Conservation (phyloP, 2,888 invertebrate genomes). For the Conops quadrifasciatus region DNA sequence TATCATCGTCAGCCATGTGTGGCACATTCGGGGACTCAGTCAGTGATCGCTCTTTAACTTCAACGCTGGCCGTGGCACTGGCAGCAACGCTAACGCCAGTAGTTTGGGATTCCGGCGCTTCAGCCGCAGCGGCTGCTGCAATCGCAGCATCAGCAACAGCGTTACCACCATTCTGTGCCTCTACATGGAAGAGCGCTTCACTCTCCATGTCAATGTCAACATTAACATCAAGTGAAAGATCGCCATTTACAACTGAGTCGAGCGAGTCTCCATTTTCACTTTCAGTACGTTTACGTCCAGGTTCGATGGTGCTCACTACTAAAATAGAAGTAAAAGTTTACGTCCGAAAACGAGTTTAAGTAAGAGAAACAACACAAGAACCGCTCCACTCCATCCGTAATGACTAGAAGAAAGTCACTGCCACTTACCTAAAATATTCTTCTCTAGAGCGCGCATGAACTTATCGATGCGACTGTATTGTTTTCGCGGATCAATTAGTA, state of each 20-base stretch:
- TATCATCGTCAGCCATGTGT: slow-evolving; percentile 55
- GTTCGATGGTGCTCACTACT: slow-evolving; percentile 82
- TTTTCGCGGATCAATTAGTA: slow-evolving; percentile 88
- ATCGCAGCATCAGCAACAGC: slow-evolving; percentile 44
- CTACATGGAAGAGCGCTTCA: slow-evolving; percentile 60
- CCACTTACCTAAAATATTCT: slow-evolving; percentile 78
- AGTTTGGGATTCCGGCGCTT: slow-evolving; percentile 11
- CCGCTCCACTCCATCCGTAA: too few species aligned
- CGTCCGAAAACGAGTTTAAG: too few species aligned
- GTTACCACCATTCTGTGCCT: slow-evolving; percentile 61
- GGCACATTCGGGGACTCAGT: slow-evolving; percentile 42
- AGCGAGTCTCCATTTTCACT: slow-evolving; percentile 75
- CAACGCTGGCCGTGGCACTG: not conserved
- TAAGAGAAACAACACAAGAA: slow-evolving; percentile 19
- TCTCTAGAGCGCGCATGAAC: slow-evolving; percentile 96
- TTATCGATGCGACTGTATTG: slow-evolving; percentile 97
- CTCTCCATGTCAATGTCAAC: slow-evolving; percentile 70
- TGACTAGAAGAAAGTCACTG: too few species aligned
- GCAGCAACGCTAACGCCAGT: slow-evolving; percentile 3
- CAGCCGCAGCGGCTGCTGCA: slow-evolving; percentile 40
- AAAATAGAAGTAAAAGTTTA: slow-evolving; percentile 41
- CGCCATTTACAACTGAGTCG: slow-evolving; percentile 66
- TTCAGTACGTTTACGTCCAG: slow-evolving; percentile 71
- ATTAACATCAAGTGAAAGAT: slow-evolving; percentile 68
- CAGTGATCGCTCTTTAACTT: slow-evolving; percentile 31